Conservation (phyloP, 2,888 invertebrate genomes). For the Eledone cirrhosa region DNA sequence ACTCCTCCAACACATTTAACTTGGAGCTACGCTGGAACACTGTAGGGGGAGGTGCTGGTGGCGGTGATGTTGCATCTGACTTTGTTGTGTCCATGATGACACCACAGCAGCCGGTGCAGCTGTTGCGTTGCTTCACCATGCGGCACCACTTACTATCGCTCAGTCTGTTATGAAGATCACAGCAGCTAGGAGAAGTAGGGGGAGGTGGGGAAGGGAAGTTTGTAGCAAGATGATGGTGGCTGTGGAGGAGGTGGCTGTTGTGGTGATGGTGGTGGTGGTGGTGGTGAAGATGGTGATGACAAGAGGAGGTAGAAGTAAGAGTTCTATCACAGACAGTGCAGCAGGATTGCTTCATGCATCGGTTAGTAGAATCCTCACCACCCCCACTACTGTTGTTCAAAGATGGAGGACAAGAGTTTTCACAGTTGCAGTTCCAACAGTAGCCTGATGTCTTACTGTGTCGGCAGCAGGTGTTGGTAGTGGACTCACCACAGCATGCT, state of each 20-base stretch:
- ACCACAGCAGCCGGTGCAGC: background rate
- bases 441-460: slow-evolving; percentile 21
- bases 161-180: slow-evolving; percentile 8
- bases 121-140: slow-evolving; percentile 11
- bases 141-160: slow-evolving; percentile 8
- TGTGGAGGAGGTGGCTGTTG: background rate
- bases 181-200: background rate
- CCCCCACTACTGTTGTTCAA: slow-evolving; percentile 14
- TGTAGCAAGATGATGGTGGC: slow-evolving; percentile 21
- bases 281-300: slow-evolving; percentile 7
- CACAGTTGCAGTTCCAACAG: slow-evolving; percentile 25
- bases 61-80: background rate
- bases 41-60: slow-evolving; percentile 15
- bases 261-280: slow-evolving; percentile 11
- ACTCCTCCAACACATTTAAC: slow-evolving; percentile 23
- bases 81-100: background rate
- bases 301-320: slow-evolving; percentile 15
- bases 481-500: slow-evolving; percentile 9
- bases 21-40: slow-evolving; percentile 19
- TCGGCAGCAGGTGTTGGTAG: slow-evolving; percentile 9
- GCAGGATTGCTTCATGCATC: slow-evolving; percentile 6
- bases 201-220: slow-evolving; percentile 23
- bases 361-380: background rate
- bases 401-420: slow-evolving; percentile 16
- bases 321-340: slow-evolving; percentile 27